These are phyloP conservation scores for Galaxias olidus DNA, from an alignment of 2,797 vertebrate species.

Conservation along the genomic window DNA sequence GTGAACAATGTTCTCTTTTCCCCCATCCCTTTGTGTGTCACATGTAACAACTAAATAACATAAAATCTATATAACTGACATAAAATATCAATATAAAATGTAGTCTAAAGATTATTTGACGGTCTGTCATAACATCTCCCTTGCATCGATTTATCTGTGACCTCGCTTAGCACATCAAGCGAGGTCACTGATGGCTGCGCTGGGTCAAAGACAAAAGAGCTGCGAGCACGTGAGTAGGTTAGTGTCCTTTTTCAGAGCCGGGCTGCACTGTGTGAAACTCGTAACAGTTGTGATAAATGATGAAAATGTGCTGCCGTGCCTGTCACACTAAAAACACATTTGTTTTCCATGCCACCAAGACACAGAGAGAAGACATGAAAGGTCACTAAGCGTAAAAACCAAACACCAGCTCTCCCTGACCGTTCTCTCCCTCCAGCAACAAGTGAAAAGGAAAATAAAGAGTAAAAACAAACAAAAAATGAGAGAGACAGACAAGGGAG, in stretches of 20 bases:
- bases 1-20: neutral
- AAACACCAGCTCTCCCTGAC: neutral
- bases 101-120: slow-evolving; percentile 11
- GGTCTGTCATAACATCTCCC: slow-evolving; percentile 14
- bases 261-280: slow-evolving; percentile 21
- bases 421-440: neutral
- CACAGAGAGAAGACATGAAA: slow-evolving; percentile 12
- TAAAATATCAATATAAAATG: slow-evolving; percentile 12
- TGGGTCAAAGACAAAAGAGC: slow-evolving; percentile 40
- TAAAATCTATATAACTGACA: slow-evolving; percentile 3
- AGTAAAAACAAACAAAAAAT: neutral
- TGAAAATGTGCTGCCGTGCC: neutral
- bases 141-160: slow-evolving; percentile 29
- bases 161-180: slow-evolving; percentile 56
- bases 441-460: neutral
- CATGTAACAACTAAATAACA: neutral
- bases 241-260: slow-evolving; percentile 39
- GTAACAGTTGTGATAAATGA: neutral
- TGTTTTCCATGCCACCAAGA: slow-evolving; percentile 14
- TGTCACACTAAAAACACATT: slow-evolving; percentile 23
- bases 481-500: slow-evolving; percentile 5
- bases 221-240: slow-evolving; percentile 13
- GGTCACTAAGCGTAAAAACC: slow-evolving; percentile 14
- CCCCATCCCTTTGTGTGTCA: slow-evolving; percentile 3
- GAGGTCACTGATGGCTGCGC: slow-evolving; percentile 53